Base-by-base conservation (phyloP, 2,888 invertebrate species). In the Sarcophaga carnaria region DNA sequence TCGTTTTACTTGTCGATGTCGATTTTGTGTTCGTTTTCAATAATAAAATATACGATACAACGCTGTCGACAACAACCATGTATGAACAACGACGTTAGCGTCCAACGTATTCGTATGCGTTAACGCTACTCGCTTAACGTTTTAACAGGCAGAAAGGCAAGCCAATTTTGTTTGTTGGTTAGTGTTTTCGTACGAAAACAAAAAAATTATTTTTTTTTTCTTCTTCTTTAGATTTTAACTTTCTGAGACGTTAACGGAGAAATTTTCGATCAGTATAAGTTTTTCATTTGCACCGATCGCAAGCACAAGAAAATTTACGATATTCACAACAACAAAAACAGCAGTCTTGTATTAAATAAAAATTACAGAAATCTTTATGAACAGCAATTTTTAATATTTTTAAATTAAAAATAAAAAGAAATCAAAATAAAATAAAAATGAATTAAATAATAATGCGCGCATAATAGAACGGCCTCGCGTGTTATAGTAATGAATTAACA, bases 201-300 rank as follows among this genome's bases (percentile, higher is more conserved):
- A 25, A 27, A 71, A 54, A 66, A 49, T 49, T 8, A 0, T 37
- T 14, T 54, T 14, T 54, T 54, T 14, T 83, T 69, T 54, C 17
- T 74, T 77, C 76, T 81, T 69, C 59, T 69, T 37, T 22, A 74
- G 84, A 72, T 88, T 88, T 87, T 87, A 89, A 88, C 89, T 90
- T 91, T 90, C 89, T 90, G 90, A 91, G 90, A 89, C 90, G 89
- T 89, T 89, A 85, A 90, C 90, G 91, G 92, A 92, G 92, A 93
- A 92, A 93, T 93, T 92, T 92, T 91, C 91, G 91, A 92, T 93
- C 92, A 93, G 92, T 93, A 92, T 89, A 90, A 92, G 90, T 92
- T 93, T 93, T 92, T 90, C 92, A 91, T 91, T 93, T 91, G 92
- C 90, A 90, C 90, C 91, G 93, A 91, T 89, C 92, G 91, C 91